phyloP scores from a whole-genome alignment of 2,888 invertebrate genomes.

The Halocaridina rubra region DNA sequence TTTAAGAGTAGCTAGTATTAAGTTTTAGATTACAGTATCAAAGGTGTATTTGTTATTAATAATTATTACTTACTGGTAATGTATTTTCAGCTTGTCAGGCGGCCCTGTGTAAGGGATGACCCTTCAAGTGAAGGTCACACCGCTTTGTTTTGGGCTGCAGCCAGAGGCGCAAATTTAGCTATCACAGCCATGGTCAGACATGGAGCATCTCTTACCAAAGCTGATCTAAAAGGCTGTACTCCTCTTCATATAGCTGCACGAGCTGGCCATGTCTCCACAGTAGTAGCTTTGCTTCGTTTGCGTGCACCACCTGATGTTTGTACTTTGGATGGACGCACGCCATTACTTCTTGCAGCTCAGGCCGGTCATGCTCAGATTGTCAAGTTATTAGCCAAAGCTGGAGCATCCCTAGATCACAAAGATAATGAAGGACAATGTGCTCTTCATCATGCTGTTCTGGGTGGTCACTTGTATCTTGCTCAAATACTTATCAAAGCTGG shows the following conservation, averaged over 20 bases:
- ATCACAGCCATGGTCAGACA: slow-evolving; percentile 43
- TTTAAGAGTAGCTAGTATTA: too few species aligned
- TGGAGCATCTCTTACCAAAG: slow-evolving; percentile 28
- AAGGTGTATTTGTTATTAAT: too few species aligned
- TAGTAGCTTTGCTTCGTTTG: slow-evolving; percentile 19
- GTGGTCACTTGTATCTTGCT: slow-evolving; percentile 40
- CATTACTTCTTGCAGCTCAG: slow-evolving; percentile 43
- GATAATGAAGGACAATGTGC: slow-evolving; percentile 55
- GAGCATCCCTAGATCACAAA: slow-evolving; percentile 39
- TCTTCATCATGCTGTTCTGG: slow-evolving; percentile 41
- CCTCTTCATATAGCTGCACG: slow-evolving; percentile 49
- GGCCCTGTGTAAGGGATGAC: slow-evolving; percentile 28
- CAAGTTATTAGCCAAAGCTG: slow-evolving; percentile 35
- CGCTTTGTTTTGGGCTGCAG: slow-evolving; percentile 47
- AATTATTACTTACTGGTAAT: too few species aligned
- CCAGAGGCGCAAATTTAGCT: slow-evolving; percentile 36
- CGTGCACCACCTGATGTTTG: slow-evolving; percentile 27
- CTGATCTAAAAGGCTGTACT: slow-evolving; percentile 42
- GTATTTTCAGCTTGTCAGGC: slow-evolving; percentile 33
- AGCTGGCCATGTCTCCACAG: slow-evolving; percentile 40
- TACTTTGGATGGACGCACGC: slow-evolving; percentile 40
- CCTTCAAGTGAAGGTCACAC: slow-evolving; percentile 40
- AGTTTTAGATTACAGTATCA: too few species aligned
- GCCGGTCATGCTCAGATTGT: slow-evolving; percentile 48
- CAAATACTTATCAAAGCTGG: slow-evolving; percentile 47